Base-by-base conservation (phyloP, 2,113 vertebrate species). In the Callorhinus ursinus region DNA sequence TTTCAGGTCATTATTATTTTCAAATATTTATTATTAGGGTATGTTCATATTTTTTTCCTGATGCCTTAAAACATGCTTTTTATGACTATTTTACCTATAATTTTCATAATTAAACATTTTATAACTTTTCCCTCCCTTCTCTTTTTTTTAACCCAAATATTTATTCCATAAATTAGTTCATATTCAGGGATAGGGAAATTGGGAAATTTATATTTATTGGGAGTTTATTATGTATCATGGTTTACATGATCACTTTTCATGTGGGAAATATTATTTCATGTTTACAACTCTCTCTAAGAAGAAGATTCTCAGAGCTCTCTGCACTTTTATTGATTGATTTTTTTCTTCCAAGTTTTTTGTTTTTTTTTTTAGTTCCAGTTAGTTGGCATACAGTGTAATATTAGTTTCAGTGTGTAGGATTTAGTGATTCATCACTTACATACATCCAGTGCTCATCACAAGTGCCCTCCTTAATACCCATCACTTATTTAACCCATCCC, bases 31-130 rank as follows among this genome's bases (percentile, higher is more conserved):
- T 79, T 84, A 28, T 92, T 33, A 86, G 59, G 31, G 26, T 10
- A 72, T 24, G 2, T 80, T 80, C 67, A 53, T 36, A 5, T 51
- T 88, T 93, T 91, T 86, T 59, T n/a, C 2, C 39, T 69, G 18
- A 88, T 79, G 7, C 4, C 19, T 93, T 24, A 74, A 15, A 59
- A 31, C 0, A 15, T 24, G 21, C 4, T 46, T 76, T 80, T 49
- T 53, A 65, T 84, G 53, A 93, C 11, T n/a, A 39, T 88, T 90
- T 93, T 28, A 67, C 18, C 33, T 88, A 7, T 61, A 49, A 84
- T 79, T 93, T 84, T 93, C n/a, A 88, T 24, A 49, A 33, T 33
- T 83, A 59, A 95, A 84, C 8, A 82, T 86, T 92, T 57, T n/a
- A 65, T 86, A 81, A 67, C 16, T 36, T 69, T 93, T 93, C 3